Base-by-base conservation (phyloP, 1,140 invertebrate genomes). In the Manduca sexta region DNA sequence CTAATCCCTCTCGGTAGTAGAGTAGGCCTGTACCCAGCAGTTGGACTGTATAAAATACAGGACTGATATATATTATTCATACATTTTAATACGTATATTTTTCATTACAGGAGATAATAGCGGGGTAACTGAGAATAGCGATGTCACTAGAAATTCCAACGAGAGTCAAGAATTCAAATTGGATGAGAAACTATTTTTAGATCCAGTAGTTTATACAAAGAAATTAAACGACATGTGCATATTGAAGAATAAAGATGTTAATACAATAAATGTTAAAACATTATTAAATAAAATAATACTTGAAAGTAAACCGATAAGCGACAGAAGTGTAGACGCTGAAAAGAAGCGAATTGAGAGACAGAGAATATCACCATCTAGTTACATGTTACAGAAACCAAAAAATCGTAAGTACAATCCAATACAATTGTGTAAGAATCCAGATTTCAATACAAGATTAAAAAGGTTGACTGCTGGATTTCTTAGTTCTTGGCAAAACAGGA, bases 381-480 rank as follows among this genome's bases (percentile, higher is more conserved):
- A 63, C 54, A 45, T 80, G 3, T 56, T 85, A 13, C 67, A 78
- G 49, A 85, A 83, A 64, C 82, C 78, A n/a, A 66, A 60, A 49
- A 60, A 49, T 33, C 58, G 63, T 18, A 55, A 33, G 4, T 85
- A 85, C 34, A 76, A 74, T 53, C 72, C 78, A 0, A 74, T 81
- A 60, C 58, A 72, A 15, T 40, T 85, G 4, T 84, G 78, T 41
- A 83, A 84, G 55, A 85, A 85, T 57, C 82, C 82, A 3, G 82
- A 85, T 60, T 85, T 84, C 50, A 85, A 85, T 51, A 85, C 76
- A 2, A 51, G 74, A 39, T 59, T 85, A 40, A 83, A 76, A 49
- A 60, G 71, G 45, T 52, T 85, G 29, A 70, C 58, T 1, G 59
- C 63, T 5, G 76, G 69, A 1, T 85, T 83, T 52, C 56, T 77